A percentile compares a stretch with the other conserved stretches of the same genome.
Conservation (phyloP, 2,797 vertebrate genomes). For the Myotis findleyi region DNA sequence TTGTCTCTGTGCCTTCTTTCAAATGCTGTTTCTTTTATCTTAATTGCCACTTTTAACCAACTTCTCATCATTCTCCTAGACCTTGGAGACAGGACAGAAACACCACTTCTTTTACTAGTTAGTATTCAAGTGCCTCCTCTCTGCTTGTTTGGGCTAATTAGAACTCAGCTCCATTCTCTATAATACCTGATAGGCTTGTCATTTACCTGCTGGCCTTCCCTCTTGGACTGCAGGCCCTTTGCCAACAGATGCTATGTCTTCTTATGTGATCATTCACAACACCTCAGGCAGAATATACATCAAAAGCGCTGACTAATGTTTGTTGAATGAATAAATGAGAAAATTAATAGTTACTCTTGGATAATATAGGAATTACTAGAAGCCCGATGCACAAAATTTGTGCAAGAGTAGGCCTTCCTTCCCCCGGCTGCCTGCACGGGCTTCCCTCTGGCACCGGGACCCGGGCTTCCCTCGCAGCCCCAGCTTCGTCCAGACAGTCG, state of each 20-base stretch:
- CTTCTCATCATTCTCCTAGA: not conserved
- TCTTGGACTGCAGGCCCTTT: not conserved
- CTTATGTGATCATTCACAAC: not conserved
- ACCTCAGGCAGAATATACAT: not conserved
- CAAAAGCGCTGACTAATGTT: not conserved
- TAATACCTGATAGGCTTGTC: accelerated
- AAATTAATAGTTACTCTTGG: not conserved
- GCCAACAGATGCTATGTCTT: not conserved
- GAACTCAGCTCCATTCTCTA: accelerated
- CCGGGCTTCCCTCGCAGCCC: accelerated
- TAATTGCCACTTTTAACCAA: not conserved
- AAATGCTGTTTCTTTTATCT: not conserved
- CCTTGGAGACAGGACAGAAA: not conserved
- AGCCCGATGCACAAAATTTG: accelerated
- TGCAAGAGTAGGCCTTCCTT: too few relatives aligned
- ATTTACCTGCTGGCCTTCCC: not conserved
- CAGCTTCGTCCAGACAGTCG: too few relatives aligned
- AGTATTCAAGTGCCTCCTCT: too few relatives aligned
- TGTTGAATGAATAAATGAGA: not conserved
- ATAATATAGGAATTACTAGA: not conserved
- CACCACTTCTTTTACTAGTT: not conserved
- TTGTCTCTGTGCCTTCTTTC: not conserved
- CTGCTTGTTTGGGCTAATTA: not conserved
- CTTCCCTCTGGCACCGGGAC: too few relatives aligned
- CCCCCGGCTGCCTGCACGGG: too few relatives aligned